A percentile compares a stretch with the other conserved stretches of the same genome.
These are phyloP conservation scores for Caligus rogercresseyi DNA, from an alignment of 1,140 invertebrate genomes.

Conservation along the genomic window DNA sequence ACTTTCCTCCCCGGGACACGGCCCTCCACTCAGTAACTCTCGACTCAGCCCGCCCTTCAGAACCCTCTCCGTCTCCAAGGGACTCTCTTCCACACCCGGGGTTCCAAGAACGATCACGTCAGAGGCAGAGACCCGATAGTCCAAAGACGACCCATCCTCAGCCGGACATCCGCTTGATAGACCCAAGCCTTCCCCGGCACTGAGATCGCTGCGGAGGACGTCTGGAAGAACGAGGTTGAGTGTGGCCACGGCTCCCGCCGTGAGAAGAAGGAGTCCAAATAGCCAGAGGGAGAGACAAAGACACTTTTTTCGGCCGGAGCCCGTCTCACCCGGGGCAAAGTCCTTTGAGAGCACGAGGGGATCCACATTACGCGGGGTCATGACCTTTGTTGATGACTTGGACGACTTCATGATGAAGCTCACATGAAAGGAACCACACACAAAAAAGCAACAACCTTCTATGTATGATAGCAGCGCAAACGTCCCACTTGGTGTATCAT, in stretches of 20 bases:
- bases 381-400: slow-evolving; percentile 8
- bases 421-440: no score
- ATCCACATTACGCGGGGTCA: slow-evolving; percentile 10
- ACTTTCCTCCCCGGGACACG: not conserved
- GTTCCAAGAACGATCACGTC: not conserved
- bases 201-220: not conserved
- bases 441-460: no score
- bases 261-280: not conserved
- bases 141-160: not conserved
- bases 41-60: not conserved
- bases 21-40: not conserved
- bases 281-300: slow-evolving; percentile 11
- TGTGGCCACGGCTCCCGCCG: not conserved
- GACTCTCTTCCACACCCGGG: not conserved
- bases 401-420: not conserved
- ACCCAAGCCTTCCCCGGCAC: not conserved
- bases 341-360: not conserved
- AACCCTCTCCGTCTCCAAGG: not conserved
- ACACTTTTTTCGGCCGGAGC: not conserved
- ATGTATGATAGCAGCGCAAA: no score
- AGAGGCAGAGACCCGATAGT: not conserved
- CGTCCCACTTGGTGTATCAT: not conserved
- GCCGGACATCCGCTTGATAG: not conserved
- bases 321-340: not conserved
- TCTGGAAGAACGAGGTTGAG: not conserved